Evolutionary conservation across 1,140 invertebrate species (phyloP).

Genomic region (Matsumurasca onukii): DNA sequence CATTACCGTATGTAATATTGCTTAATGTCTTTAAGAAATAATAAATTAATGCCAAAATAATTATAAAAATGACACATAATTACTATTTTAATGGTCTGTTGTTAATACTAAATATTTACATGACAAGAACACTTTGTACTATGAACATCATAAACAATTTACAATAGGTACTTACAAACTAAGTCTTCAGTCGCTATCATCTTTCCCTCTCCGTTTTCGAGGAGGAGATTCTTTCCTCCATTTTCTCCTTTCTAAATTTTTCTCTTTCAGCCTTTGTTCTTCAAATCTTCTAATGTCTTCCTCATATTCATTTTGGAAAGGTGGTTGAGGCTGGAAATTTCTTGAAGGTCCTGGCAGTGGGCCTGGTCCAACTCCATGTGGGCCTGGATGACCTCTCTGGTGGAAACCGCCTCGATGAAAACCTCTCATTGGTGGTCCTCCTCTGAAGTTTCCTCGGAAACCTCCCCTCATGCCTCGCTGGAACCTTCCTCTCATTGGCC

Average conservation of each 20-base stretch:
- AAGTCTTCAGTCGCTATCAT: constrained; percentile 1
- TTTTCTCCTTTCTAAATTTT: constrained; percentile 18
- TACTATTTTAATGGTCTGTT: too few species aligned
- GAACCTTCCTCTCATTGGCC: constrained; percentile 16
- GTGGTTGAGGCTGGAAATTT: constrained; percentile 23
- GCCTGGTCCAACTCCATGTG: neutral
- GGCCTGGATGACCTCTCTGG: constrained; percentile 6
- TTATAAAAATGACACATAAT: too few species aligned
- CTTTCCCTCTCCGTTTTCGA: constrained; percentile 12
- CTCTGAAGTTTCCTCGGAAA: neutral
- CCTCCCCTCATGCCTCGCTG: constrained; percentile 9
- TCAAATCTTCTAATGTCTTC: constrained; percentile 41
- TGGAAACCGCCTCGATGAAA: constrained; percentile 20
- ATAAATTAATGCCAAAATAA: too few species aligned
- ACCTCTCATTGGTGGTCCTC: constrained; percentile 1
- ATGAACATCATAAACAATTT: neutral
- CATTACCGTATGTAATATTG: too few species aligned
- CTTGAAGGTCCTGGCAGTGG: constrained; percentile 9
- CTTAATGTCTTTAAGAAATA: too few species aligned
- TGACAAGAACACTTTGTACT: constrained; percentile 14
- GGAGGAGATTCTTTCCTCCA: constrained; percentile 15
- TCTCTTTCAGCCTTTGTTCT: constrained; percentile 31
- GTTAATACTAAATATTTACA: too few species aligned
- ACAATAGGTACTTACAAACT: too few species aligned
- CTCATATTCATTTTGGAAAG: constrained; percentile 37